Base-by-base conservation (phyloP, 2,113 vertebrate genomes). In the Ovis canadensis region DNA sequence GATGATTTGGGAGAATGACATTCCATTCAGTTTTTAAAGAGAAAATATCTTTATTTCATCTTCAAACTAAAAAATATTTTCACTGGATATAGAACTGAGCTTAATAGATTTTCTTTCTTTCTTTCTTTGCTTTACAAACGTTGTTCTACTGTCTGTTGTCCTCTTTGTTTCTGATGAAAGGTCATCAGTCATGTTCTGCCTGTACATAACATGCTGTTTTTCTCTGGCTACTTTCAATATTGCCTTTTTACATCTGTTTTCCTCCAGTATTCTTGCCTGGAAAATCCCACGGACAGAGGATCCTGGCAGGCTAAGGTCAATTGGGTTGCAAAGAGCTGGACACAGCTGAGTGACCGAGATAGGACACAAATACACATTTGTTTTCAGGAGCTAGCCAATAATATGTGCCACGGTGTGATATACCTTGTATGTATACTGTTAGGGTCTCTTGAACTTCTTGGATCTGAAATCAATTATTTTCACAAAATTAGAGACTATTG, bases 11-110 rank as follows among this genome's bases (percentile, higher is more conserved):
- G n/a, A n/a, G n/a, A n/a, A n/a, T n/a, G n/a, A n/a, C n/a, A n/a
- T n/a, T 23, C n/a, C 40, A 94, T 54, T 77, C 81, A 59, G 11
- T 2, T 13, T 74, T 82, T 55, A 81, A 45, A 74, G 15, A 87
- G 23, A 91, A 90, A 81, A 88, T 60, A 60, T n/a, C 52, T 86
- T 90, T 74, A 15, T 85, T 91, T 78, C 33, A 83, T 40, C 60
- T 90, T 55, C 10, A 62, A 57, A 71, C 10, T 88, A 27, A 83
- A 50, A 40, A 78, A 64, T 19, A 78, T 25, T 88, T 50, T 86
- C 78, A 74, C 1, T 55, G 50, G 21, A 67, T 14, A n/a, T 50
- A 90, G 19, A 78, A 93, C 25, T 93, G 48, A 81, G 13, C 6
- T 67, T 62, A 9, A 67, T 5, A 85, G 23, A 21, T 52, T 15